A percentile compares a stretch with the other conserved stretches of the same genome.
Evolutionary conservation across 2,888 invertebrate genomes (phyloP).

Genomic region (Heliconius ismenius): DNA sequence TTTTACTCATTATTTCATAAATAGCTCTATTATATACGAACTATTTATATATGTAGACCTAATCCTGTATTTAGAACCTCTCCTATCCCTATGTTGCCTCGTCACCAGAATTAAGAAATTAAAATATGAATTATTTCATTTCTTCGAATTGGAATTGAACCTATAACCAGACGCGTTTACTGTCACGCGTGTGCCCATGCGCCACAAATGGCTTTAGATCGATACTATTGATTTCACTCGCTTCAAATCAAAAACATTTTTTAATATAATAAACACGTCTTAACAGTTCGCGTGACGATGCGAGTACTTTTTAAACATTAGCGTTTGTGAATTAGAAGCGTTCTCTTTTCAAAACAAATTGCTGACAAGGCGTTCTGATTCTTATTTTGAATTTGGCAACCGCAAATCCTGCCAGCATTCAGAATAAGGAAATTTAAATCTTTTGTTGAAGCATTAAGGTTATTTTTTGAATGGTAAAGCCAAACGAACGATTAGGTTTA

Average conservation of each 20-base stretch:
- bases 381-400: conserved; percentile 71
- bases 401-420: conserved; percentile 47
- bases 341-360: conserved; percentile 81
- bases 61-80: too few relatives aligned
- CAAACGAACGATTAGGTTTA: neutral
- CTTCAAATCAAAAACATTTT: neutral
- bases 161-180: too few relatives aligned
- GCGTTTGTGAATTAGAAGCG: conserved; percentile 79
- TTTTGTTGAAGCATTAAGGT: conserved; percentile 43
- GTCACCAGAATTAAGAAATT: too few relatives aligned
- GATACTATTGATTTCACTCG: too few relatives aligned
- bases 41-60: too few relatives aligned
- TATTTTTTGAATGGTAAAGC: conserved; percentile 42
- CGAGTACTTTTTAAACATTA: conserved; percentile 73
- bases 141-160: too few relatives aligned
- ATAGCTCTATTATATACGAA: too few relatives aligned
- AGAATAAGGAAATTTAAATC: conserved; percentile 43
- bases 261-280: conserved; percentile 44
- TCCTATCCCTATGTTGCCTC: too few relatives aligned
- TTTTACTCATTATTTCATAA: too few relatives aligned
- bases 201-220: too few relatives aligned
- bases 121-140: too few relatives aligned
- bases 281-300: conserved; percentile 74
- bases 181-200: too few relatives aligned
- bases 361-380: conserved; percentile 75